A percentile compares a stretch with the other conserved stretches of the same genome.
Evolutionary conservation across 2,113 vertebrate species (phyloP).

Genomic region (Hirundichthys speculiger): DNA sequence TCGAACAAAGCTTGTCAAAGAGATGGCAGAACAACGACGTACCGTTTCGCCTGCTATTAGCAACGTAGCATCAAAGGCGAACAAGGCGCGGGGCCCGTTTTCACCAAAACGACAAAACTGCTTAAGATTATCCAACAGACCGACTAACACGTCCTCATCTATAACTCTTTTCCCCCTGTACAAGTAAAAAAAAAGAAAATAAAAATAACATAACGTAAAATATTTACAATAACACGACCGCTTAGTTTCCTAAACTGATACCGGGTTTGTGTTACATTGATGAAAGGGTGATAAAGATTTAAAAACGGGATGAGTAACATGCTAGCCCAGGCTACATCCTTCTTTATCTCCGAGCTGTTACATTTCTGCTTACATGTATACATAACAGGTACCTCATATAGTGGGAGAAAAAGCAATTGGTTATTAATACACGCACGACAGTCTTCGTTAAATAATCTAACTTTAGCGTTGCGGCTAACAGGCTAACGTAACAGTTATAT

Average conservation of each 20-base stretch:
- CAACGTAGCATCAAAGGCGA: slow-evolving; percentile 59
- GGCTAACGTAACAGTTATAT: slow-evolving; percentile 27
- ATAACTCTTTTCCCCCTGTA: rapidly evolving
- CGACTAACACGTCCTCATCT: neutral
- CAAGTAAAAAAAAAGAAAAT: too few species aligned
- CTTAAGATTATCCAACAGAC: slow-evolving; percentile 14
- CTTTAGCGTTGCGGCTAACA: slow-evolving; percentile 38
- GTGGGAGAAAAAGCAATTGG: neutral
- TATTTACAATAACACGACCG: too few species aligned
- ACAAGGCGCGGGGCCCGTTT: slow-evolving; percentile 69
- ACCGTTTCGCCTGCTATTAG: slow-evolving; percentile 51
- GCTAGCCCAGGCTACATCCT: slow-evolving; percentile 12
- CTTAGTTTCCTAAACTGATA: too few species aligned
- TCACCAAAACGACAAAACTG: slow-evolving; percentile 21
- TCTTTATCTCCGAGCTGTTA: neutral
- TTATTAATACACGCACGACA: slow-evolving; percentile 3
- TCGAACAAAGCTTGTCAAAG: neutral
- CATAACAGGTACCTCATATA: too few species aligned
- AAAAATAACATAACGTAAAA: too few species aligned
- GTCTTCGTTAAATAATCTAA: slow-evolving; percentile 12
- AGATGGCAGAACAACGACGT: neutral
- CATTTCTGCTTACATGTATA: rapidly evolving
- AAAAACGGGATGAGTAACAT: neutral
- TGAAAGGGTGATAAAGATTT: neutral
- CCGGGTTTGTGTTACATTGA: neutral